Evolutionary conservation across 2,113 vertebrate genomes (phyloP), one percentile per base, ranked within the genome.

Genomic region (zebrafish (Danio rerio)): DNA sequence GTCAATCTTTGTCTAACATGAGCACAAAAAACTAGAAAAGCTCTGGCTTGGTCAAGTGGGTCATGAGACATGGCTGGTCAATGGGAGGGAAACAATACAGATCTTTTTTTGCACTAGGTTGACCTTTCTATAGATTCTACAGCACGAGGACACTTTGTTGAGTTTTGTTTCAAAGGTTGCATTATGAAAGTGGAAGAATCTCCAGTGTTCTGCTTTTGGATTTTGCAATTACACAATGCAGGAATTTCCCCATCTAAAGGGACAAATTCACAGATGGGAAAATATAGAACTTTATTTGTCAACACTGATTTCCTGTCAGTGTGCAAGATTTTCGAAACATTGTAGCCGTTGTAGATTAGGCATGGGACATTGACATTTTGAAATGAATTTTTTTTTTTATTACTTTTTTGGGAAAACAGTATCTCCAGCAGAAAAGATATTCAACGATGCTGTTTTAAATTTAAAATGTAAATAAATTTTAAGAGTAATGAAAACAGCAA

Each of bases 51-150:
- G 86, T 91, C 87, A 90, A 85, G 85, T 75, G 75, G 87, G 89
- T 91, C 90, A 89, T 83, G 88, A 90, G 86, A 89, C 89, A 87
- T 83, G 13, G 88, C 80, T 85, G 86, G 86, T 86, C 85, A 87
- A 86, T 86, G 86, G 69, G 69, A 69, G 75, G 66, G 86, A 89
- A 86, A 89, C 72, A 76, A 88, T 90, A 88, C 81, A 84, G 85
- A 88, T 83, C 74, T 87, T 83, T 85, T 86, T 88, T 18, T 82
- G 66, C 81, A 52, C 65, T 87, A 87, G 82, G 83, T 78, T 85
- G 86, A 81, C 79, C 82, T 81, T 76, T 87, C 89, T 83, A 88
- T 89, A 84, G 77, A 59, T 68, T 76, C 15, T 7, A 52, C 61
- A 87, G 81, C 71, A 78, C 83, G 82, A 72, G 20, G 78, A 65